Conservation (phyloP, 1,140 invertebrate genomes). For the Piezodorus guildinii region DNA sequence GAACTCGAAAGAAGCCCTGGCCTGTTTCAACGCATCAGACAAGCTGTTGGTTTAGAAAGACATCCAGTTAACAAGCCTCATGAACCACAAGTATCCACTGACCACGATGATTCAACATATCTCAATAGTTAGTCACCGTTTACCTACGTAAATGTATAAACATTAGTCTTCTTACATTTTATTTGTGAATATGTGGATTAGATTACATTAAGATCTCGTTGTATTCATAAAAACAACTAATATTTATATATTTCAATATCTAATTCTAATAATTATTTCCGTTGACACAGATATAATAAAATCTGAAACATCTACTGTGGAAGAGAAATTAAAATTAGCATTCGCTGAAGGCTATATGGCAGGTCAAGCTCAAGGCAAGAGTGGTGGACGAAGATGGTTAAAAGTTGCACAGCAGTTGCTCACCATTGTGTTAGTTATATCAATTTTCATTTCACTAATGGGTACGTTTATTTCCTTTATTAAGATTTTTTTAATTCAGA, state of each 20-base stretch:
- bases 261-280: not conserved
- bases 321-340: slow-evolving; percentile 63
- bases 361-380: slow-evolving; percentile 44
- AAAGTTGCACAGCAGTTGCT: slow-evolving; percentile 55
- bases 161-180: not conserved
- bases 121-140: slow-evolving; percentile 23
- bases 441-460: slow-evolving; percentile 62
- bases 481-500: too few relatives aligned
- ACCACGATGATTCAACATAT: slow-evolving; percentile 16
- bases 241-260: too few relatives aligned
- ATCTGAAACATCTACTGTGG: slow-evolving; percentile 20
- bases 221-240: too few relatives aligned
- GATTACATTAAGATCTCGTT: not conserved
- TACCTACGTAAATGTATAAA: not conserved
- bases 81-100: not conserved
- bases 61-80: not conserved
- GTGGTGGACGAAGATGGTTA: slow-evolving; percentile 53
- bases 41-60: slow-evolving; percentile 22
- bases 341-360: slow-evolving; percentile 83
- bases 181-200: not conserved
- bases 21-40: slow-evolving; percentile 21
- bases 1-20: slow-evolving; percentile 23
- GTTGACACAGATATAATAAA: slow-evolving; percentile 24
- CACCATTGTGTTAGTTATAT: slow-evolving; percentile 61
- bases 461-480: too few relatives aligned